phyloP scores from a whole-genome alignment of 2,113 vertebrate genomes.

The Otolemur garnettii region DNA sequence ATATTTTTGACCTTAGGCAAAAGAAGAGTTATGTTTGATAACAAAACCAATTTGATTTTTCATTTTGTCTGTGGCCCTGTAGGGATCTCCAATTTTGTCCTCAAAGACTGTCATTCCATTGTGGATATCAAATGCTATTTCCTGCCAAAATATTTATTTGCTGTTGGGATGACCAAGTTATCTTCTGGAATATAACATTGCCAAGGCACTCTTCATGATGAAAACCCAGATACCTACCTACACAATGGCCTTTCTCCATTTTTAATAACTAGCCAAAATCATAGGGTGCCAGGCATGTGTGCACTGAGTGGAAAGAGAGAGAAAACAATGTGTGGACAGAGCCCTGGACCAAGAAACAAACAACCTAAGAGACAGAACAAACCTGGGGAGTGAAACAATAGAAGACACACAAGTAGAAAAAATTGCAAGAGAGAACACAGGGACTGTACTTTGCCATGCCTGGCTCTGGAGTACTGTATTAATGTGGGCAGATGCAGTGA shows the following conservation, averaged over 20 bases:
- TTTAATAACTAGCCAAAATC: conserved; percentile 30
- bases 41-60: conserved; percentile 52
- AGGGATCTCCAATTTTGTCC: neutral
- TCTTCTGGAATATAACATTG: conserved; percentile 10
- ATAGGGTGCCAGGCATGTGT: neutral
- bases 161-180: neutral
- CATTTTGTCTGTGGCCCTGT: conserved; percentile 37
- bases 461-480: neutral
- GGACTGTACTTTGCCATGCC: neutral
- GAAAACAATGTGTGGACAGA: neutral
- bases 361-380: neutral
- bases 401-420: conserved; percentile 38
- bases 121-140: neutral
- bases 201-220: neutral
- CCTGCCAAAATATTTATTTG: conserved; percentile 29
- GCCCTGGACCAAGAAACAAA: conserved; percentile 4
- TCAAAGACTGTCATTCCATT: neutral
- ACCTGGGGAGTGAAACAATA: neutral
- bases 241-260: neutral
- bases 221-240: neutral
- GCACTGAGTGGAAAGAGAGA: neutral
- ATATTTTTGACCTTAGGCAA: neutral
- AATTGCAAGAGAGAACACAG: conserved; percentile 38
- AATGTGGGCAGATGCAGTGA: neutral
- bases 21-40: conserved; percentile 20